These are phyloP conservation scores for Drosophila rubida DNA, from an alignment of 2,888 invertebrate species.

Conservation along the genomic window DNA sequence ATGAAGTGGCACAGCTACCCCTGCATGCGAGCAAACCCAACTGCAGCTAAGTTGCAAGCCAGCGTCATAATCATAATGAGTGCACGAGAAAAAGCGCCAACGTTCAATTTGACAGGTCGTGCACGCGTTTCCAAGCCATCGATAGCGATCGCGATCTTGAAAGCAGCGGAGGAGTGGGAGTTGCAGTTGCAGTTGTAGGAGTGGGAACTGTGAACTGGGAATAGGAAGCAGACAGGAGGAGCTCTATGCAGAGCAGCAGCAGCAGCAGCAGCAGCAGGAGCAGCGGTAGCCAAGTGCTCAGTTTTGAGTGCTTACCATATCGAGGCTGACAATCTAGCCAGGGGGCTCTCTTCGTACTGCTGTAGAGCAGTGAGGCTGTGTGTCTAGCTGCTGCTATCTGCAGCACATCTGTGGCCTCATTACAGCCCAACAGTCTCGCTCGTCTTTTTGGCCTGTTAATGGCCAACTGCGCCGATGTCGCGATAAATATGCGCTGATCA, in stretches of 20 bases:
- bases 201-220: not conserved
- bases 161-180: conserved; percentile 8
- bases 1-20: not conserved
- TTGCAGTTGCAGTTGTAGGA: not conserved
- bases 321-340: conserved; percentile 48
- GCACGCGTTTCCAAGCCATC: conserved; percentile 71
- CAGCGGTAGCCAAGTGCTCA: conserved; percentile 54
- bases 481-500: conserved; percentile 80
- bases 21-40: not conserved
- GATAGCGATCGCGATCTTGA: conserved; percentile 44
- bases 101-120: conserved; percentile 74
- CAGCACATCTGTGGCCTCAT: conserved; percentile 73
- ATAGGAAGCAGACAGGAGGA: conserved; percentile 38
- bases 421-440: conserved; percentile 42
- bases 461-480: conserved; percentile 63
- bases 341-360: not conserved
- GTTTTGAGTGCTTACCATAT: conserved; percentile 80
- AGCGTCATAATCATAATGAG: conserved; percentile 77
- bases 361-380: not conserved
- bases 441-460: conserved; percentile 47
- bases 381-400: conserved; percentile 47
- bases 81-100: conserved; percentile 59
- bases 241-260: conserved; percentile 68
- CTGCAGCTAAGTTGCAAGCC: not conserved
- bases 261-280: too few relatives aligned